Evolutionary conservation across 1,140 invertebrate species (phyloP).

Genomic region (Plectrocnemia conspersa): DNA sequence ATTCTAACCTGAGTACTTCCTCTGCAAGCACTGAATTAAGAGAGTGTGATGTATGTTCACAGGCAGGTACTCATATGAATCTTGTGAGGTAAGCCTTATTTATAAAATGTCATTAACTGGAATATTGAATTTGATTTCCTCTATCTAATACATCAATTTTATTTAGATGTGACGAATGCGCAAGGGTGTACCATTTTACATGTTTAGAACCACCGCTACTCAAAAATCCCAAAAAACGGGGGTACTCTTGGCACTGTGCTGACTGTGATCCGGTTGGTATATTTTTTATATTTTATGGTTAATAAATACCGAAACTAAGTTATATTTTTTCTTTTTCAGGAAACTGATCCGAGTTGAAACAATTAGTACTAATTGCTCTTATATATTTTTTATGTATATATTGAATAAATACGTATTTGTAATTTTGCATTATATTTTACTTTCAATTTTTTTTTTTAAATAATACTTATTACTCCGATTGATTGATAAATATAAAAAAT

Average conservation of each 20-base stretch:
- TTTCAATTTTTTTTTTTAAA: no score
- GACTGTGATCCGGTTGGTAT: conserved; percentile 84
- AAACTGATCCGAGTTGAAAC: conserved; percentile 33
- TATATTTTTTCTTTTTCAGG: conserved; percentile 27
- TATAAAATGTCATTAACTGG: background rate
- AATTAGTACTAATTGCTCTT: background rate
- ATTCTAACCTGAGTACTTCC: conserved; percentile 31
- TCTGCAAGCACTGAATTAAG: conserved; percentile 42
- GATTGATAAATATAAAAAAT: conserved; percentile 3
- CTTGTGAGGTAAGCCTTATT: conserved; percentile 66
- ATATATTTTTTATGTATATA: background rate
- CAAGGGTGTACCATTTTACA: conserved; percentile 83
- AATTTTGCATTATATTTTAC: conserved; percentile 2
- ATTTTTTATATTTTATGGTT: conserved; percentile 15
- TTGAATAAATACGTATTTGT: conserved; percentile 2
- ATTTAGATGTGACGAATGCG: conserved; percentile 86
- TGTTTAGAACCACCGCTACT: conserved; percentile 90
- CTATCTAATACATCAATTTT: conserved; percentile 9
- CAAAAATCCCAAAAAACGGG: conserved; percentile 87
- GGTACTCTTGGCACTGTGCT: conserved; percentile 93
- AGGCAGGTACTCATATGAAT: conserved; percentile 58
- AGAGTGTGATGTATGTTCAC: conserved; percentile 63
- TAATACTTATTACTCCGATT: no score
- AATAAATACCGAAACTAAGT: no score
- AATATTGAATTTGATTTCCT: background rate